Conservation (phyloP, 1,140 invertebrate species). For the fruit fly (Drosophila melanogaster) region DNA sequence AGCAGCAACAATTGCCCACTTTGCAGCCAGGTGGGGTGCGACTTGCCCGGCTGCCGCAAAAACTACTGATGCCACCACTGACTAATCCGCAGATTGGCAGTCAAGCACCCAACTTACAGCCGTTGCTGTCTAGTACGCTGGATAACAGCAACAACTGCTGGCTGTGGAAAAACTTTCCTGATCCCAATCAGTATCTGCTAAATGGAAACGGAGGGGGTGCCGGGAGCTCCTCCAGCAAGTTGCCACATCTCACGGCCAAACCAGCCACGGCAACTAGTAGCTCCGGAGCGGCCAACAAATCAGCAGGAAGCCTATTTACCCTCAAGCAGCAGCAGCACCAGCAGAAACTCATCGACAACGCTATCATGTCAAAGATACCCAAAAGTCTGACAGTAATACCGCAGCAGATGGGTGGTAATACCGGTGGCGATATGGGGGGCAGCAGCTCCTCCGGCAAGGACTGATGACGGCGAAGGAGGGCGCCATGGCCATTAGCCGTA, state of each 20-base stretch:
- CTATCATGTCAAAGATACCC: constrained; percentile 89
- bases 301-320: constrained; percentile 4
- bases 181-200: constrained; percentile 68
- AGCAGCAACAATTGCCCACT: constrained; percentile 43
- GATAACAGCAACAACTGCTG: constrained; percentile 69
- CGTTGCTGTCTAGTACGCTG: constrained; percentile 21
- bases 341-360: constrained; percentile 77
- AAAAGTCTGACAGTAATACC: constrained; percentile 91
- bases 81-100: constrained; percentile 50
- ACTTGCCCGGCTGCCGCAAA: constrained; percentile 52
- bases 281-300: neutral
- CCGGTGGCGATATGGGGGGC: neutral
- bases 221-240: constrained; percentile 34
- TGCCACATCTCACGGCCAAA: constrained; percentile 70
- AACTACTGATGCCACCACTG: constrained; percentile 57
- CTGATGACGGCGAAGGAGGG: constrained; percentile 31
- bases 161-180: constrained; percentile 82
- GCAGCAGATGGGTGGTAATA: constrained; percentile 83
- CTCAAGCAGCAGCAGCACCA: constrained; percentile 56
- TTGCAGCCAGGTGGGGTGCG: constrained; percentile 50
- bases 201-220: constrained; percentile 54
- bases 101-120: constrained; percentile 19
- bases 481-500: constrained; percentile 1
- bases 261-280: constrained; percentile 55
- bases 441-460: constrained; percentile 18